Conservation (phyloP, 2,113 vertebrate genomes). For the Sinocyclocheilus anshuiensis region DNA sequence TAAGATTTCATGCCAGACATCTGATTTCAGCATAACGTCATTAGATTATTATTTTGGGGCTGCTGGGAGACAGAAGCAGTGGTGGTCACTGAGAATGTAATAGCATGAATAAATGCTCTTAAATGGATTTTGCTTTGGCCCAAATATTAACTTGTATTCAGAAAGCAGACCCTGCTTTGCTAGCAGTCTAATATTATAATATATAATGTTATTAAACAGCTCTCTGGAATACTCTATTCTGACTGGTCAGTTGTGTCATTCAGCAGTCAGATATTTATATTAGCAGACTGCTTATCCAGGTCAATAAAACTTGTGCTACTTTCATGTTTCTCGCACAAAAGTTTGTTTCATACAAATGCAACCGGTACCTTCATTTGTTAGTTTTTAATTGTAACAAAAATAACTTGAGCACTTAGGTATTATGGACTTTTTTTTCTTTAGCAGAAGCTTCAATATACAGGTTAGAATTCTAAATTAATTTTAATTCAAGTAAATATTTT, state of each 20-base stretch:
- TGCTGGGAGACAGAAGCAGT: conserved; percentile 1
- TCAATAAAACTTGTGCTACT: background rate
- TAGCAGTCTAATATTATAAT: background rate
- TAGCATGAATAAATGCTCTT: background rate
- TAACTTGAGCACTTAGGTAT: background rate
- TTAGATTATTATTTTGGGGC: conserved; percentile 13
- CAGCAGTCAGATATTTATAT: background rate
- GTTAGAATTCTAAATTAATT: background rate
- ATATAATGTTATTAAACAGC: background rate
- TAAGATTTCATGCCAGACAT: conserved; percentile 15
- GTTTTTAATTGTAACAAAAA: background rate
- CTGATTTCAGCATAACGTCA: conserved; percentile 1
- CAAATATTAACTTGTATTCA: background rate
- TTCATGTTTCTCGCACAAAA: background rate
- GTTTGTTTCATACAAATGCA: background rate
- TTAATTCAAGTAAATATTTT: background rate
- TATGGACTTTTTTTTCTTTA: background rate
- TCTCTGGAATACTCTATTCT: background rate
- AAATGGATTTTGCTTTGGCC: background rate
- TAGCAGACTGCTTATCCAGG: background rate
- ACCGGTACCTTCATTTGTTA: background rate
- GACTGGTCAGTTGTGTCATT: background rate
- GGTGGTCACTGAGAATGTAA: background rate
- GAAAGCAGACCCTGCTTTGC: background rate
- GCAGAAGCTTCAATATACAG: background rate